Conservation (phyloP, 2,113 vertebrate species). For the Triplophysa rosa region DNA sequence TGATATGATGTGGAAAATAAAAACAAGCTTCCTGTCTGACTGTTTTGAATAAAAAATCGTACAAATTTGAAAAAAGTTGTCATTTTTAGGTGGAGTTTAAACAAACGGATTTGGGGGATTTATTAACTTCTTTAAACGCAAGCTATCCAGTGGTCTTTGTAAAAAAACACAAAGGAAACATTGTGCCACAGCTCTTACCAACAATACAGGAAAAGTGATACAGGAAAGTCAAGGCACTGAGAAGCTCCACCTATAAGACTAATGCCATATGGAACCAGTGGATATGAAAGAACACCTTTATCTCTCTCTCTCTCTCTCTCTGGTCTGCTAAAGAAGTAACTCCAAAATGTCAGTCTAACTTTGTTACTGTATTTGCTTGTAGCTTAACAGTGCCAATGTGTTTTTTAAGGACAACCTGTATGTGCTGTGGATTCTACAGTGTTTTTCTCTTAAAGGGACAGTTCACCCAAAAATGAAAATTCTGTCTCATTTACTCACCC, state of each 20-base stretch:
- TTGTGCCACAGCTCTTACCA: conserved; percentile 40
- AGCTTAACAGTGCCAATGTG: neutral
- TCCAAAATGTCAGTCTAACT: conserved; percentile 1
- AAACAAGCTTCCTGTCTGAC: neutral
- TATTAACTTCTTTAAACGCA: neutral
- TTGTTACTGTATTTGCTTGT: neutral
- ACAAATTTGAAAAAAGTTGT: neutral
- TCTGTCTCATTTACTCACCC: too few species aligned
- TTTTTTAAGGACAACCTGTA: too few species aligned
- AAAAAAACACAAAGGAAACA: conserved; percentile 38
- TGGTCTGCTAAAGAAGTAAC: neutral
- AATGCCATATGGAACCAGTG: conserved; percentile 22
- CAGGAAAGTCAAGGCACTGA: conserved; percentile 1
- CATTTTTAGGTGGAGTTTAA: too few species aligned
- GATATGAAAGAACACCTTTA: conserved; percentile 23
- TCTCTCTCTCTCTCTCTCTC: conserved; percentile 10
- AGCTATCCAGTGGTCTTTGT: neutral
- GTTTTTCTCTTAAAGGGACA: too few species aligned
- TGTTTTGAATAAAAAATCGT: neutral
- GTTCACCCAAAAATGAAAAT: too few species aligned
- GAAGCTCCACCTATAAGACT: conserved; percentile 2
- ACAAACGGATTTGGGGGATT: too few species aligned
- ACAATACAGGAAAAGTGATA: conserved; percentile 36
- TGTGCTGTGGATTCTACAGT: too few species aligned
- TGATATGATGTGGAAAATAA: conserved; percentile 26